Percentiles rank a stretch among this genome's conserved stretches.
Conservation (phyloP, 2,113 vertebrate genomes). For the western clawed frog (Xenopus tropicalis) region DNA sequence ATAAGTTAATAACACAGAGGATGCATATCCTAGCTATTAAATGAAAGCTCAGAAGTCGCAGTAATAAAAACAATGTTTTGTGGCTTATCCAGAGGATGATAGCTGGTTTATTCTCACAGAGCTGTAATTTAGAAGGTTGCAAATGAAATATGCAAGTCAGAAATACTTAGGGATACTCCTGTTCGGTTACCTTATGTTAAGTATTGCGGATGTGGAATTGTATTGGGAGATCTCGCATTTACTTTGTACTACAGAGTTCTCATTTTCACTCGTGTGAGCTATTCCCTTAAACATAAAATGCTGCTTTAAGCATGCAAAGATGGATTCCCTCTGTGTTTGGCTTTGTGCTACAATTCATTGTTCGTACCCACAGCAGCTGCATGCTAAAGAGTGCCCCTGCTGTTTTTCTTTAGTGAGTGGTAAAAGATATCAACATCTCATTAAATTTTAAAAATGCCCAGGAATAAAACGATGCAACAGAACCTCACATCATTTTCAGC, state of each 20-base stretch:
- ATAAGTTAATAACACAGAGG: too few species aligned
- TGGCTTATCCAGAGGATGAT: too few species aligned
- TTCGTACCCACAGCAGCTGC: slow-evolving; percentile 41
- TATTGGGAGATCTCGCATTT: slow-evolving; percentile 16
- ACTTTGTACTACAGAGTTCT: slow-evolving; percentile 22
- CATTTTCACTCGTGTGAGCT: slow-evolving; percentile 16
- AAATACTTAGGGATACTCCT: neutral
- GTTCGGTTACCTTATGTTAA: neutral
- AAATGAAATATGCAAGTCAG: slow-evolving; percentile 8
- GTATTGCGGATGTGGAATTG: neutral
- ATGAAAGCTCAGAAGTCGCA: too few species aligned
- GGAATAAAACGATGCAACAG: slow-evolving; percentile 48
- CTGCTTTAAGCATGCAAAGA: slow-evolving; percentile 26
- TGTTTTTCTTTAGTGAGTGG: slow-evolving; percentile 51
- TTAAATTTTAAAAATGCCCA: slow-evolving; percentile 56
- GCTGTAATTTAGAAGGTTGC: too few species aligned
- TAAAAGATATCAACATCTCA: slow-evolving; percentile 52
- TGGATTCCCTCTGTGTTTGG: slow-evolving; percentile 28
- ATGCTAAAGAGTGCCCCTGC: slow-evolving; percentile 29
- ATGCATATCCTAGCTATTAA: too few species aligned
- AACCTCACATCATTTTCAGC: slow-evolving; percentile 50
- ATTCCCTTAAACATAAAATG: slow-evolving; percentile 24
- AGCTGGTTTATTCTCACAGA: too few species aligned
- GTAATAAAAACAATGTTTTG: too few species aligned
- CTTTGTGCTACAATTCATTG: slow-evolving; percentile 46